Conservation (phyloP, 2,113 vertebrate genomes). For the Cyphomyrus plagiostoma region DNA sequence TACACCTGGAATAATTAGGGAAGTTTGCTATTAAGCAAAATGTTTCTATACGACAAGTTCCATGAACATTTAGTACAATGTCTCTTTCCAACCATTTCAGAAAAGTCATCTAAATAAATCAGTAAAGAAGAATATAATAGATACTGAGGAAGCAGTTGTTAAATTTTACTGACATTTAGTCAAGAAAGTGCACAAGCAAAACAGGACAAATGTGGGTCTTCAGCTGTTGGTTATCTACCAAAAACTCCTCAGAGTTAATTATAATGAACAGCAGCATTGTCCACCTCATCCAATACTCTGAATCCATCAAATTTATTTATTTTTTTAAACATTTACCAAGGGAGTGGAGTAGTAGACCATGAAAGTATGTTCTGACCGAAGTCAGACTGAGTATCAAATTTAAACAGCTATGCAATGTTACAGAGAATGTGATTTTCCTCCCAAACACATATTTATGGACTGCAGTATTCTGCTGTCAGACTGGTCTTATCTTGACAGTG, state of each 20-base stretch:
- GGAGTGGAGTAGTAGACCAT: neutral
- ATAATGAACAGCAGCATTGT: neutral
- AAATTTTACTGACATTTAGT: neutral
- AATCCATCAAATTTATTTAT: neutral
- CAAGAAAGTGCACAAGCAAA: neutral
- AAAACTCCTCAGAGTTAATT: neutral
- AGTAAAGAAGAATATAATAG: neutral
- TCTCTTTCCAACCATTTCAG: neutral
- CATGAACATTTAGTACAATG: neutral
- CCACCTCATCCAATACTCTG: neutral
- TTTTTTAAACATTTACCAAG: neutral
- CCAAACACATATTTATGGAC: neutral
- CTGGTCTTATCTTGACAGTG: neutral
- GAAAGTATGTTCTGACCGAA: neutral
- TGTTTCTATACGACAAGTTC: neutral
- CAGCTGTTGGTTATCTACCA: neutral
- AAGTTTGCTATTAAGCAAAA: neutral
- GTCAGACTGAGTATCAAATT: neutral
- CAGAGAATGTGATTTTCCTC: neutral
- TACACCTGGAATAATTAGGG: neutral
- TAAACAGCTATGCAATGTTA: neutral
- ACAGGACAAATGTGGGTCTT: neutral
- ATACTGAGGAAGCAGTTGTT: neutral
- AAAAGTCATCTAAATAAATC: neutral
- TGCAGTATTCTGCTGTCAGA: neutral